Base-by-base conservation (phyloP, 2,888 invertebrate genomes). In the Rhingia rostrata region DNA sequence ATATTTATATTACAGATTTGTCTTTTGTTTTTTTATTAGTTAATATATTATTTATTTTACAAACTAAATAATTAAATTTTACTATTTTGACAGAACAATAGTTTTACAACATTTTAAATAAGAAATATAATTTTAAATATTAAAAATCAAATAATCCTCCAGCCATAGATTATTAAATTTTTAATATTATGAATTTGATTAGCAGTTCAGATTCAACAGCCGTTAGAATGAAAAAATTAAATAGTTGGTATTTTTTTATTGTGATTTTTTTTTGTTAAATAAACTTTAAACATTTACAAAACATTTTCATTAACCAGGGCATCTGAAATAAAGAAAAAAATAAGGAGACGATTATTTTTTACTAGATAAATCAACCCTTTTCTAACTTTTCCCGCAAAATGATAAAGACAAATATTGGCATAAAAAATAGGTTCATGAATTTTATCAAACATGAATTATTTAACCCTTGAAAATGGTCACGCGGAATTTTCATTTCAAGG, bases 71-170 rank as follows among this genome's bases (percentile, higher is more conserved):
- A 54, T 64, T 74, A 35, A 64, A 58, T 64, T 81, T 58, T 75
- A 67, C 74, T 58, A 37, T 49, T 22, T n/a, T 80, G 58, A 80
- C 54, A 81, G 30, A 74, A 66, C 69, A 43, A 67, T 60, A 22
- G 22, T 22, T 45, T 63, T 69, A 45, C 1, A 30, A 49, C 9
- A 49, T 39, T 51, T 43, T 43, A 63, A 37, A 32, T 33, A 4
- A 61, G 30, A 41, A 7, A 63, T 45, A 54, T 14, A 30, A 3
- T 37, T 3, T 64, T n/a, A 12, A 30, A 39, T 54, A 77, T 66
- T 66, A 82, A 75, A 82, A 64, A 82, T 56, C 73, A 78, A 51
- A 83, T 83, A 83, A 78, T 67, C 73, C 73, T 78, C 83, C 83
- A 83, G 83, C 83, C 83, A 53, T 83, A 67, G 78, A 67, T 73